phyloP scores from a whole-genome alignment of 2,888 invertebrate species.

The Ormyrus rosae region DNA sequence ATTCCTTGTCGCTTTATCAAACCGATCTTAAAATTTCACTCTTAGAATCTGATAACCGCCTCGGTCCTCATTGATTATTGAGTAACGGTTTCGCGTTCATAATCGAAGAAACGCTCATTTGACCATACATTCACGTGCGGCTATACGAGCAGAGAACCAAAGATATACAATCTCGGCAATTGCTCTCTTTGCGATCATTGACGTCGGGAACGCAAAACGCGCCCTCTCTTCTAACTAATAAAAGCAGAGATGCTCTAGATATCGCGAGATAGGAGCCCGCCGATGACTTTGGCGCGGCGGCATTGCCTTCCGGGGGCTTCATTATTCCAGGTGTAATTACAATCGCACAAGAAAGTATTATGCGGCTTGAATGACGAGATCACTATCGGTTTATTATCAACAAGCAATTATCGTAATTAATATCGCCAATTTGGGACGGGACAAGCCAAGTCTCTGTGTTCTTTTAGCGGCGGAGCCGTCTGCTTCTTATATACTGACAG shows the following conservation, averaged over 20 bases:
- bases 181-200: slow-evolving; percentile 14
- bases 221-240: slow-evolving; percentile 53
- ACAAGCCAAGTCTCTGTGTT: slow-evolving; percentile 54
- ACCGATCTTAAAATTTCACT: slow-evolving; percentile 46
- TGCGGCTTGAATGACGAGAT: slow-evolving; percentile 59
- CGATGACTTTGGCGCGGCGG: slow-evolving; percentile 11
- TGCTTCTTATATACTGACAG: slow-evolving; percentile 4
- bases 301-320: slow-evolving; percentile 65
- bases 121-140: background rate
- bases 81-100: slow-evolving; percentile 37
- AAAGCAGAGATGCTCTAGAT: slow-evolving; percentile 54
- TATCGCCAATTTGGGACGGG: slow-evolving; percentile 62
- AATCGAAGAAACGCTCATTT: slow-evolving; percentile 25
- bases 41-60: slow-evolving; percentile 44
- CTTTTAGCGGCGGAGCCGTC: background rate
- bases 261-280: slow-evolving; percentile 17
- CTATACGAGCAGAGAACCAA: background rate
- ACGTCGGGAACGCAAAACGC: slow-evolving; percentile 29
- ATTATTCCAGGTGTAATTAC: slow-evolving; percentile 70
- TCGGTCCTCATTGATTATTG: slow-evolving; percentile 35
- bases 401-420: slow-evolving; percentile 70
- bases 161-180: slow-evolving; percentile 35
- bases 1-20: slow-evolving; percentile 51
- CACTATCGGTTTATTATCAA: slow-evolving; percentile 67
- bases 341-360: slow-evolving; percentile 46